Conservation (phyloP, 2,888 invertebrate genomes). For the Apotomis turbidana region DNA sequence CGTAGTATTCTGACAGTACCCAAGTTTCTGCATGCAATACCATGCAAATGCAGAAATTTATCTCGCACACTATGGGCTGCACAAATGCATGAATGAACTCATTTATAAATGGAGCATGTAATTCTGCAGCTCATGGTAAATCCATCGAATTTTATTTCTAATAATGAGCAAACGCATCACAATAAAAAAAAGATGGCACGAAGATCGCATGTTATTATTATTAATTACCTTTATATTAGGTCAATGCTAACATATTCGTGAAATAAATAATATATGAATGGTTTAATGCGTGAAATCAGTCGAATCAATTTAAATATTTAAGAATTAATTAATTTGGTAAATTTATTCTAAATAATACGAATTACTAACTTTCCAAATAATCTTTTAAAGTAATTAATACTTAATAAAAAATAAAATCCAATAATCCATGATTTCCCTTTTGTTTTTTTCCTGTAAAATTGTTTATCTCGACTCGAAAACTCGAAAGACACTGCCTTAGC, state of each 20-base stretch:
- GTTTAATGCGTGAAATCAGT: not conserved
- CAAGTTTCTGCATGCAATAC: too few species aligned
- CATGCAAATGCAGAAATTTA: too few species aligned
- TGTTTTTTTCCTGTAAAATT: too few species aligned
- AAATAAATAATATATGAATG: constrained; percentile 16
- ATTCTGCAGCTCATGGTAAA: too few species aligned
- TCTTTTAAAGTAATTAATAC: not conserved
- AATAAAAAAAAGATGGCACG: constrained; percentile 1
- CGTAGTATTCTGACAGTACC: too few species aligned
- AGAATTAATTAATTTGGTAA: not conserved
- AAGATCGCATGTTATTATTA: not conserved
- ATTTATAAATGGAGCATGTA: too few species aligned
- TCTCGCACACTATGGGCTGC: too few species aligned
- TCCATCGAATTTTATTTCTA: not conserved
- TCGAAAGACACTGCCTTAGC: too few species aligned
- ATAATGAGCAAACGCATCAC: constrained; percentile 1
- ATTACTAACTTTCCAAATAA: not conserved
- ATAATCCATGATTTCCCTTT: too few species aligned
- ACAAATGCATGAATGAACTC: too few species aligned
- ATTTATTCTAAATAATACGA: constrained; percentile 10
- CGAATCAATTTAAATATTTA: not conserved
- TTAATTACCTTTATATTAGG: too few species aligned
- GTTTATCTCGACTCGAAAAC: too few species aligned
- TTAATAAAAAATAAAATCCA: not conserved
- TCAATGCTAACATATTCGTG: not conserved